Evolutionary conservation across 2,113 vertebrate genomes (phyloP), one percentile per base, ranked within the genome.

Genomic region (Todiramphus chloris): DNA sequence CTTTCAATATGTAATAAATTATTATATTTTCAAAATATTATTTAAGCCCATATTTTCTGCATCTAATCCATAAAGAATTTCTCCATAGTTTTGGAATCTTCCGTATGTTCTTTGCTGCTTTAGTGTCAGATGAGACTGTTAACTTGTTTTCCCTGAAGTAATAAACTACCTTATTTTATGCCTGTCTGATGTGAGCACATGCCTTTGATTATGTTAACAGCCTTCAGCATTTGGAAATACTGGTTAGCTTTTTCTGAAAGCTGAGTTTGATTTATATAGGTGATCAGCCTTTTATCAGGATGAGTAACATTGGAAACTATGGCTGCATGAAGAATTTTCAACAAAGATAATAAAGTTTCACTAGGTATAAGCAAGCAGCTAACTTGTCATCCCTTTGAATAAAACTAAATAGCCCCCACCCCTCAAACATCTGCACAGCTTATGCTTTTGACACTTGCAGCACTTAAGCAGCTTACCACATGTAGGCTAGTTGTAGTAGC

Each of bases 231-330:
- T 77, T 63, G 28, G 33, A 94, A 60, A 35, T 63, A 58, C 9
- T 55, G 73, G 31, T 46, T 62, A 50, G 39, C 16, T 72, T 46
- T 53, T 83, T 68, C 68, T 69, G 64, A 74, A 74, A 83, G 41
- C 14, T 13, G 30, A 1, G 11, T 90, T 46, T 37, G n/a, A 33
- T 67, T 77, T 86, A 15, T 43, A 5, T 28, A 53, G 21, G 46
- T 83, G 85, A 70, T 74, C 2, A 75, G 7, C 0, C 0, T 82
- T 67, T 20, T 8, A 10, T 81, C 16, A 53, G 69, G 43, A 16
- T 28, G 13, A 66, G 9, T 31, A 41, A 28, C 41, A 28, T 16
- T 28, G 39, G 48, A 44, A 93, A 24, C 62, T 92, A 4, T 51
- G 33, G 23, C 39, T n/a, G 14, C 1, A 3, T 53, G 63, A 83